Conservation (phyloP, 1,140 invertebrate species). For the Sesamia nonagrioides region DNA sequence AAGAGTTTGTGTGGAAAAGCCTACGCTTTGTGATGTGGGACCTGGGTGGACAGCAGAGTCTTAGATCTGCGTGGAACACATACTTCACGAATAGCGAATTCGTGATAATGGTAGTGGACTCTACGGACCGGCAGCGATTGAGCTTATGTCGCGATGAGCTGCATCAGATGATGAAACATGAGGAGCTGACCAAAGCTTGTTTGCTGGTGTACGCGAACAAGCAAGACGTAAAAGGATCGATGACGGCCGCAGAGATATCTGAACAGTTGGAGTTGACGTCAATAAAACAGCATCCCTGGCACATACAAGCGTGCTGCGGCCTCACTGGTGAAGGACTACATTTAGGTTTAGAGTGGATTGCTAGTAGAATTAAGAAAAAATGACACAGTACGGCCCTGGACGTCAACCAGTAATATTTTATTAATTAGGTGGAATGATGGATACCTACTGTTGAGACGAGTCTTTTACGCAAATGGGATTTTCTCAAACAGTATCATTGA, state of each 20-base stretch:
- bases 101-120: constrained; percentile 99
- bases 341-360: constrained; percentile 31
- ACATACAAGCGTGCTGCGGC: constrained; percentile 99
- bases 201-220: constrained; percentile 99
- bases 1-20: constrained; percentile 99
- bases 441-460: neutral
- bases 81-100: constrained; percentile 99
- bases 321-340: constrained; percentile 97
- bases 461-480: neutral
- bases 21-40: constrained; percentile 99
- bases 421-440: constrained; percentile 8
- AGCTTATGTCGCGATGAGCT: constrained; percentile 97
- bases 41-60: constrained; percentile 97
- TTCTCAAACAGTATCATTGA: too few species aligned
- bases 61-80: constrained; percentile 98
- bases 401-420: neutral
- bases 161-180: constrained; percentile 97
- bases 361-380: constrained; percentile 38
- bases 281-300: constrained; percentile 99
- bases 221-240: constrained; percentile 98
- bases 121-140: constrained; percentile 97
- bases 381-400: neutral
- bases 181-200: constrained; percentile 97
- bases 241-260: constrained; percentile 98
- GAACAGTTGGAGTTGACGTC: constrained; percentile 97